These are phyloP conservation scores for Oxyteleia sp. DNA, from an alignment of 2,888 invertebrate genomes.

Conservation along the genomic window DNA sequence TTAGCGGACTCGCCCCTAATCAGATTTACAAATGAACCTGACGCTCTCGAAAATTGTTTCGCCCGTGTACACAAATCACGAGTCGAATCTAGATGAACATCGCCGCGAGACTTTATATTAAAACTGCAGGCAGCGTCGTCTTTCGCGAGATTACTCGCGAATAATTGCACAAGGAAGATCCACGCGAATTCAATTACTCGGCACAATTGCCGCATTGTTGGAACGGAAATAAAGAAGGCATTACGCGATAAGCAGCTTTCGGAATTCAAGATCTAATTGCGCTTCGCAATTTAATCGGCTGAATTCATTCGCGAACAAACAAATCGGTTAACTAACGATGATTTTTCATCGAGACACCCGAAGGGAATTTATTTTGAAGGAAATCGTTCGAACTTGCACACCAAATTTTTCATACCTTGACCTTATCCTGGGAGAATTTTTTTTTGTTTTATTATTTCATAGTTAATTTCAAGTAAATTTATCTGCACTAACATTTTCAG, in stretches of 20 bases:
- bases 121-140: constrained; percentile 68
- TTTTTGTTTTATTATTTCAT: too few relatives aligned
- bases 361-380: background rate
- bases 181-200: constrained; percentile 73
- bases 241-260: constrained; percentile 72
- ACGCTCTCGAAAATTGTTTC: constrained; percentile 60
- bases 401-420: too few relatives aligned
- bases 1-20: constrained; percentile 12
- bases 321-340: background rate
- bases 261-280: constrained; percentile 70
- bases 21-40: constrained; percentile 65
- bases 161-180: constrained; percentile 73
- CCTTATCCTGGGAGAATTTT: too few relatives aligned
- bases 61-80: constrained; percentile 52
- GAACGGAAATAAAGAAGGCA: constrained; percentile 66
- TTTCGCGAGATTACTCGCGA: constrained; percentile 70
- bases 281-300: constrained; percentile 63
- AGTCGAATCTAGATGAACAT: constrained; percentile 59
- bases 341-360: background rate
- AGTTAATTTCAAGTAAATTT: too few relatives aligned
- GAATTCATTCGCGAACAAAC: constrained; percentile 15
- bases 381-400: too few relatives aligned
- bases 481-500: too few relatives aligned
- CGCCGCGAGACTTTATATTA: constrained; percentile 53
- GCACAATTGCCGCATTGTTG: constrained; percentile 68